A percentile compares a stretch with the other conserved stretches of the same genome.
phyloP scores from a whole-genome alignment of 2,888 invertebrate genomes.

The Lasioglossum vierecki region DNA sequence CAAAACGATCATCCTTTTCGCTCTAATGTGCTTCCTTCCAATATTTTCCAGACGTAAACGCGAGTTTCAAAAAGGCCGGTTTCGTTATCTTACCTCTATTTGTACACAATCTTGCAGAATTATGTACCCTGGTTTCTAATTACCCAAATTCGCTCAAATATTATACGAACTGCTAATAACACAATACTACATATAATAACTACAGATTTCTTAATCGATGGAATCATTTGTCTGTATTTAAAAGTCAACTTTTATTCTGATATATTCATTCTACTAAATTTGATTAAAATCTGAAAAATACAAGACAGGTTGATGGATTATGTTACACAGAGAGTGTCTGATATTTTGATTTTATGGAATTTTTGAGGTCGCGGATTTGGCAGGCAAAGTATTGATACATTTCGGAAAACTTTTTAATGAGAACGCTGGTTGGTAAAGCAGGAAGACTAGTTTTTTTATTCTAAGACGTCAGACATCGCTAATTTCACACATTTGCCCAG shows the following conservation, averaged over 20 bases:
- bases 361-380: too few relatives aligned
- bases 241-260: too few relatives aligned
- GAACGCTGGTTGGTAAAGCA: background rate
- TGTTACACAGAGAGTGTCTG: too few relatives aligned
- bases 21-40: conserved; percentile 7
- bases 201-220: too few relatives aligned
- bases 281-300: background rate
- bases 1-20: conserved; percentile 31
- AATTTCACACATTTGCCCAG: conserved; percentile 5
- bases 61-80: background rate
- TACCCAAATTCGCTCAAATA: background rate
- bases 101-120: background rate
- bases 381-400: background rate
- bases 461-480: background rate
- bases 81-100: background rate
- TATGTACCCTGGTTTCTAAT: background rate
- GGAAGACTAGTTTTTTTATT: background rate
- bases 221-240: too few relatives aligned
- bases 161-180: background rate
- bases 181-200: background rate
- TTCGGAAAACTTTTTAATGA: background rate
- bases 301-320: background rate
- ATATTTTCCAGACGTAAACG: background rate
- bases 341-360: too few relatives aligned
- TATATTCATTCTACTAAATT: too few relatives aligned